Evolutionary conservation across 2,113 vertebrate species (phyloP), one percentile per base, ranked within the genome.

Genomic region (Bubo blakistoni): DNA sequence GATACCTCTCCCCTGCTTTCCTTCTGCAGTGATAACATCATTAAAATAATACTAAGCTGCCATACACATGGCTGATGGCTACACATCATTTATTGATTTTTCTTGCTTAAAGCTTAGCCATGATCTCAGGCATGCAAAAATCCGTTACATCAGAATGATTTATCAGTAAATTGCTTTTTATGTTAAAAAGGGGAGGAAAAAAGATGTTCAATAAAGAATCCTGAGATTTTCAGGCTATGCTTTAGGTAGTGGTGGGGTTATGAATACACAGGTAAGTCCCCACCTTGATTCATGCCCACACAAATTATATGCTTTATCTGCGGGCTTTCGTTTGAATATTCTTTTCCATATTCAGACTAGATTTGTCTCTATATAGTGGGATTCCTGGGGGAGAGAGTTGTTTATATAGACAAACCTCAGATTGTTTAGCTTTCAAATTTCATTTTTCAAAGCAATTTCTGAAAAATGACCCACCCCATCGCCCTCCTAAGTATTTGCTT

Each of bases 41-140:
- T 44, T 54, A 32, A 67, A 91, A 90, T 46, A 57, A 78, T 2
- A 29, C 51, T 72, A 57, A 67, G 38, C 61, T 72, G 74, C 78
- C 0, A 0, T 24, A 34, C 8, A 17, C 38, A 16, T 20, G 36
- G 55, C 79, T 88, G 71, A 82, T 0, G 2, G 87, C 95, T 88
- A 80, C 22, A 2, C 29, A 44, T 62, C 34, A 55, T 55, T 77
- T 86, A 90, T 94, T 83, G 92, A 88, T 95, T 90, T 91, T 55
- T 78, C 44, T 55, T 84, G 62, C 69, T 95, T 84, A 83, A 83
- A 94, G 71, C 80, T 95, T 58, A 92, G 78, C 69, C 4, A 2
- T 79, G 67, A 94, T 88, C 91, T 49, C 82, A 90, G 80, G 38
- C 82, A 82, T 67, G 80, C 59, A 87, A 90, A 97, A 88, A 89